phyloP scores from a whole-genome alignment of 1,140 invertebrate genomes.

The Brachionus sp. region DNA sequence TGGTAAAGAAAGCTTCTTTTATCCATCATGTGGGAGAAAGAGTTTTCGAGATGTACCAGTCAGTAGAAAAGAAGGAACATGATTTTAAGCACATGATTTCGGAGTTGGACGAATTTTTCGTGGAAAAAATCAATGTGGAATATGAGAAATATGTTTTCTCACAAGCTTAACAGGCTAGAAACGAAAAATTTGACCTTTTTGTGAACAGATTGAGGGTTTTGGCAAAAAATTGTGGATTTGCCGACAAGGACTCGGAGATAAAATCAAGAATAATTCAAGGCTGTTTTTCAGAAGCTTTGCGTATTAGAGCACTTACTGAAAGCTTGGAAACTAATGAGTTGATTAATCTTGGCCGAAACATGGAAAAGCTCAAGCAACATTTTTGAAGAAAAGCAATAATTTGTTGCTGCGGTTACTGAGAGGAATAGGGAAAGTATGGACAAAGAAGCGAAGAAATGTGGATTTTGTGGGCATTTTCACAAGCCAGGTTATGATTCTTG shows the following conservation, averaged over 20 bases:
- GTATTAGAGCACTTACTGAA: background rate
- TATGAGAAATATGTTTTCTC: slow-evolving; percentile 2
- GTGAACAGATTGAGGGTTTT: background rate
- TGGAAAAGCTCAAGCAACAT: background rate
- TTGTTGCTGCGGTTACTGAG: background rate
- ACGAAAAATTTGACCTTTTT: background rate
- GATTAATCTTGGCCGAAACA: background rate
- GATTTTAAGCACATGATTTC: background rate
- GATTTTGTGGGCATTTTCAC: background rate
- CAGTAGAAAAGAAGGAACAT: background rate
- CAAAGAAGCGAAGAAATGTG: background rate
- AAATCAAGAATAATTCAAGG: slow-evolving; percentile 1
- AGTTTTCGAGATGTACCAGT: background rate
- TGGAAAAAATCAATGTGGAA: background rate
- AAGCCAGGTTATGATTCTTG: background rate
- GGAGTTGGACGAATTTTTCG: background rate
- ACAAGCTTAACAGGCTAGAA: background rate
- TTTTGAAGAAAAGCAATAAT: background rate
- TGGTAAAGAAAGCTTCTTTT: background rate
- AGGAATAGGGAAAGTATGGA: too few relatives aligned
- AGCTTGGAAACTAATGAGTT: background rate
- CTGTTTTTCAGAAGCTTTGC: background rate
- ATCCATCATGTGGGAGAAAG: background rate
- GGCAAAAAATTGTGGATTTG: background rate
- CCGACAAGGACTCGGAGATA: background rate